Conservation (phyloP, 2,888 invertebrate species). For the Drosophila setosimentum region DNA sequence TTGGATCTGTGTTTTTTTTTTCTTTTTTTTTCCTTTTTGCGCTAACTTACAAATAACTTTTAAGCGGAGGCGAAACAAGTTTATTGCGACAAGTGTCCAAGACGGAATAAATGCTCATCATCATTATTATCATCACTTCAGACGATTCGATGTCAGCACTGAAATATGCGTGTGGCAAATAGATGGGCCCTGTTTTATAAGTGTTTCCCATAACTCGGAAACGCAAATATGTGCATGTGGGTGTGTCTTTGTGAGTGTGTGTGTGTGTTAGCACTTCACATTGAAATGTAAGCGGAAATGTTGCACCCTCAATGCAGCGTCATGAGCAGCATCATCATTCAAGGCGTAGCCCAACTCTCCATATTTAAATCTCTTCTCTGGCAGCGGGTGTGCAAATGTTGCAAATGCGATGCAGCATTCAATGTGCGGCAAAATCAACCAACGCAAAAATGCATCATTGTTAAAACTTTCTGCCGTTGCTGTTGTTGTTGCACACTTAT, state of each 20-base stretch:
- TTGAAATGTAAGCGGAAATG: slow-evolving; percentile 54
- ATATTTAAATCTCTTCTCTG: slow-evolving; percentile 3
- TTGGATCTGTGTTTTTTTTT: slow-evolving; percentile 17
- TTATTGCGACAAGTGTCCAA: slow-evolving; percentile 68
- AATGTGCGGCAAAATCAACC: slow-evolving; percentile 18
- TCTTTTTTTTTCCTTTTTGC: slow-evolving; percentile 4
- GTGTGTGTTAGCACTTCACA: neutral
- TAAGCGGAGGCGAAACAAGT: slow-evolving; percentile 66
- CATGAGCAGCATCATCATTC: slow-evolving; percentile 17
- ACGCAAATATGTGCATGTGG: slow-evolving; percentile 4
- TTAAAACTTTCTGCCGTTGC: slow-evolving; percentile 3
- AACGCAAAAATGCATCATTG: slow-evolving; percentile 32
- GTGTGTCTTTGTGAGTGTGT: neutral
- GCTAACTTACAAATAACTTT: slow-evolving; percentile 19
- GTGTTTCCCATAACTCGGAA: neutral
- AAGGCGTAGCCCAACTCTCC: slow-evolving; percentile 29
- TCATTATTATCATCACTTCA: slow-evolving; percentile 17
- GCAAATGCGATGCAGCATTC: slow-evolving; percentile 52
- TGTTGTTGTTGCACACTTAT: neutral
- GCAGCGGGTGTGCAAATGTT: slow-evolving; percentile 29
- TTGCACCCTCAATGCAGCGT: slow-evolving; percentile 24
- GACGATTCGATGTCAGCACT: slow-evolving; percentile 57
- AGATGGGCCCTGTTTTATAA: slow-evolving; percentile 3
- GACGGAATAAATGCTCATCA: slow-evolving; percentile 31
- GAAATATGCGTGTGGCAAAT: slow-evolving; percentile 51